phyloP scores from a whole-genome alignment of 1,140 invertebrate genomes.

The Zaprionus tsacasi region DNA sequence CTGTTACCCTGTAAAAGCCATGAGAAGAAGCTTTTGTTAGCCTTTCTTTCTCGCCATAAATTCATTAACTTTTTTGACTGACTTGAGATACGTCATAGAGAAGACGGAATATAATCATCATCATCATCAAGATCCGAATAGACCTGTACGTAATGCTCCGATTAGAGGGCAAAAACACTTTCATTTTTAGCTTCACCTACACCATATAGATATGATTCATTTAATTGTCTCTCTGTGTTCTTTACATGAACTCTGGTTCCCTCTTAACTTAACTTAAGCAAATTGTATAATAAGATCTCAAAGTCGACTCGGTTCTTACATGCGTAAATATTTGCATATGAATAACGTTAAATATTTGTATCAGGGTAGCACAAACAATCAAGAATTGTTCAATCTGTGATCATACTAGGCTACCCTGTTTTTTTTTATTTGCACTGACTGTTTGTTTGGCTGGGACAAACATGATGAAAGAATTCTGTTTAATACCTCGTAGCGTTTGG shows the following conservation, averaged over 20 bases:
- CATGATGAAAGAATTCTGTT: conserved; percentile 38
- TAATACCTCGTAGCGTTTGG: not conserved
- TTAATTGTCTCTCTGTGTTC: conserved; percentile 9
- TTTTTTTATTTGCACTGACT: conserved; percentile 67
- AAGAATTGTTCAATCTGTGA: conserved; percentile 76
- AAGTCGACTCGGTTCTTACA: conserved; percentile 37
- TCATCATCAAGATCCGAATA: conserved; percentile 43
- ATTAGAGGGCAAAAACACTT: conserved; percentile 49
- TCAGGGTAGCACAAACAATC: conserved; percentile 68
- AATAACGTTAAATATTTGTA: conserved; percentile 75
- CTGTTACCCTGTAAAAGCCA: conserved; percentile 14
- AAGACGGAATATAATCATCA: not conserved
- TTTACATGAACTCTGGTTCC: conserved; percentile 55
- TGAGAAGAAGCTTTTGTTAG: conserved; percentile 26
- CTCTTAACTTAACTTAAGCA: conserved; percentile 50
- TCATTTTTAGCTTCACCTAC: conserved; percentile 21
- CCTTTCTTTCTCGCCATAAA: conserved; percentile 46
- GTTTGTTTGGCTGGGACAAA: conserved; percentile 62
- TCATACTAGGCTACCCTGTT: conserved; percentile 64
- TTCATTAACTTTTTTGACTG: conserved; percentile 67
- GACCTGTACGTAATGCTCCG: conserved; percentile 46
- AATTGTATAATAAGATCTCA: conserved; percentile 68
- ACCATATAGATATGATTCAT: conserved; percentile 12
- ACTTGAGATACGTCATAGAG: conserved; percentile 61
- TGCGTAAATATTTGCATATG: conserved; percentile 55